Conservation (phyloP, 2,113 vertebrate species). For the Ploceus nigricollis region DNA sequence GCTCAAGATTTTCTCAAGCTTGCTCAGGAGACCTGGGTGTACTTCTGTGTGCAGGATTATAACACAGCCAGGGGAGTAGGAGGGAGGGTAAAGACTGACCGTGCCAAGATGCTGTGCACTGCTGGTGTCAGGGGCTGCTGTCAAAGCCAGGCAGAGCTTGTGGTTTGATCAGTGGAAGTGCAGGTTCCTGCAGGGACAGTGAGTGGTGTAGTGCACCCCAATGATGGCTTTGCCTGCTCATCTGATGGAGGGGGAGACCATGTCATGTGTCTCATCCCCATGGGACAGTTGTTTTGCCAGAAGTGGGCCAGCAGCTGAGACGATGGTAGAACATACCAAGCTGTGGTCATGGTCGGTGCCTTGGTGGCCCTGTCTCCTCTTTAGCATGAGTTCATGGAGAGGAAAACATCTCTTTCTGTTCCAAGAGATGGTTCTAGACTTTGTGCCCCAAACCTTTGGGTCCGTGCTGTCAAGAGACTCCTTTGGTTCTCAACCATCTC, state of each 20-base stretch:
- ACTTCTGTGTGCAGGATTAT: neutral
- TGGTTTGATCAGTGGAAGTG: neutral
- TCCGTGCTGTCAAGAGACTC: neutral
- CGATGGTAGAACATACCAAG: neutral
- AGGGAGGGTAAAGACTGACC: neutral
- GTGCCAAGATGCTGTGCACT: neutral
- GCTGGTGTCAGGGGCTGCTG: neutral
- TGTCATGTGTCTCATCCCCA: neutral
- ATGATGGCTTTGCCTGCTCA: neutral
- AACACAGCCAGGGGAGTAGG: neutral
- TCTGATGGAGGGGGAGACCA: neutral
- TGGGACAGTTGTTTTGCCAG: neutral
- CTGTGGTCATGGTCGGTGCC: accelerated
- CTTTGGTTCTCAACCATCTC: neutral
- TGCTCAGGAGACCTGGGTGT: neutral
- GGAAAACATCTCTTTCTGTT: neutral
- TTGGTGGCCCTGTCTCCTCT: neutral
- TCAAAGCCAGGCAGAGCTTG: neutral
- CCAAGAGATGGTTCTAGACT: neutral
- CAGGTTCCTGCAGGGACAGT: neutral
- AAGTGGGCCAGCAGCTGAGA: neutral
- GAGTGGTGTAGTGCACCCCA: neutral
- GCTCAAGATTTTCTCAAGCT: slow-evolving; percentile 24
- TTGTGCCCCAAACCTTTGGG: neutral
- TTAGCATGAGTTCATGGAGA: neutral